phyloP scores from a whole-genome alignment of 1,140 invertebrate genomes.

The Tetramorium parvispinum region DNA sequence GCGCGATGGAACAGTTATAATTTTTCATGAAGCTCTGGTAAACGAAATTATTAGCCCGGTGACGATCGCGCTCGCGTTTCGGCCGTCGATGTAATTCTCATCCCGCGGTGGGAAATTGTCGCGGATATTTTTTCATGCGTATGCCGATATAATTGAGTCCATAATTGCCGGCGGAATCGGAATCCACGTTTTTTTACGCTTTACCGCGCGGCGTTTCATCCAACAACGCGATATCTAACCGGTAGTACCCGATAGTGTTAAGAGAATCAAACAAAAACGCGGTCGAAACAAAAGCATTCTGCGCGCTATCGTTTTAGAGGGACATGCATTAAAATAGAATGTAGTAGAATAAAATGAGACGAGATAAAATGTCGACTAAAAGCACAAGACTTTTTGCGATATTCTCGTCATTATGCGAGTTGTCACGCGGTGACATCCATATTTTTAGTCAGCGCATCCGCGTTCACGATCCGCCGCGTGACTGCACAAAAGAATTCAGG shows the following conservation, averaged over 20 bases:
- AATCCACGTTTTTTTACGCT: slow-evolving; percentile 49
- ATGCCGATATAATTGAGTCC: slow-evolving; percentile 59
- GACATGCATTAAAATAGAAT: background rate
- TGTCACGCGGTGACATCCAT: background rate
- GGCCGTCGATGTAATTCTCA: slow-evolving; percentile 47
- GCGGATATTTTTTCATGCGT: slow-evolving; percentile 58
- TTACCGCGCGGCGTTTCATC: slow-evolving; percentile 23
- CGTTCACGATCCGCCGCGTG: slow-evolving; percentile 1
- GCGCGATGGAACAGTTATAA: slow-evolving; percentile 47
- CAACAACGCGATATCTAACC: slow-evolving; percentile 37
- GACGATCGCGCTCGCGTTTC: slow-evolving; percentile 43
- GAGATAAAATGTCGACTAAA: slow-evolving; percentile 26
- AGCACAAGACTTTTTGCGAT: slow-evolving; percentile 16
- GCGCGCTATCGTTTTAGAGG: background rate
- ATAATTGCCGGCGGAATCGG: slow-evolving; percentile 49
- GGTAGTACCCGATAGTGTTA: slow-evolving; percentile 6
- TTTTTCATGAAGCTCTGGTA: slow-evolving; percentile 51
- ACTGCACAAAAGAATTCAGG: slow-evolving; percentile 7
- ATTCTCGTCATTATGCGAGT: background rate
- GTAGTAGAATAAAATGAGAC: slow-evolving; percentile 14
- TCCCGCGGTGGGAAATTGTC: slow-evolving; percentile 44
- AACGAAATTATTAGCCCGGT: slow-evolving; percentile 58
- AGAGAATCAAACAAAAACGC: slow-evolving; percentile 31
- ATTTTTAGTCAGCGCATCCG: slow-evolving; percentile 6
- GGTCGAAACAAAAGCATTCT: background rate